These are phyloP conservation scores for Diploptera punctata DNA, from an alignment of 2,888 invertebrate species.

Conservation along the genomic window DNA sequence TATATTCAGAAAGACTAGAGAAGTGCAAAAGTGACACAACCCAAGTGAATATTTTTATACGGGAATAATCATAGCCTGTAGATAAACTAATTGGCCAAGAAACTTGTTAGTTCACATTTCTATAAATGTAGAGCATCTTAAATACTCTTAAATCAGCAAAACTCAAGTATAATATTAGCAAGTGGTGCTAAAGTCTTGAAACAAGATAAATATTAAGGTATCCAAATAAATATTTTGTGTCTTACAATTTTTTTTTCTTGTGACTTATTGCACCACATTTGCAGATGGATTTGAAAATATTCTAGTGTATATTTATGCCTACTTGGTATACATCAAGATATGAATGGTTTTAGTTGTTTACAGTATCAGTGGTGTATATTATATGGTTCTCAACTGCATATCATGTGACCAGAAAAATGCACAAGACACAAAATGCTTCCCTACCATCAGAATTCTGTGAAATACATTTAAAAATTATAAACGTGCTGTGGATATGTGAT, in stretches of 20 bases:
- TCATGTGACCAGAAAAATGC: too few relatives aligned
- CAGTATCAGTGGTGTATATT: background rate
- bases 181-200: background rate
- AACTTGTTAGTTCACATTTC: conserved; percentile 17
- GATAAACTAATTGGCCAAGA: conserved; percentile 18
- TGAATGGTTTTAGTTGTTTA: background rate
- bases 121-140: conserved; percentile 8
- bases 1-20: too few relatives aligned
- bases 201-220: background rate
- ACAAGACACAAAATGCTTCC: too few relatives aligned
- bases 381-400: too few relatives aligned
- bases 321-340: background rate
- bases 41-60: conserved; percentile 28
- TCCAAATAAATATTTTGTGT: background rate
- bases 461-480: too few relatives aligned
- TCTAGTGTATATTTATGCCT: background rate
- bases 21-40: conserved; percentile 12
- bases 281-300: background rate
- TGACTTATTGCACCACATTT: background rate
- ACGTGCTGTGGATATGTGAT: too few relatives aligned
- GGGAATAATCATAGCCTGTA: conserved; percentile 28
- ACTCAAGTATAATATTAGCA: background rate
- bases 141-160: background rate
- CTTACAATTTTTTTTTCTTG: background rate
- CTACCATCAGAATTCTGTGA: too few relatives aligned